A percentile compares a stretch with the other conserved stretches of the same genome.
Evolutionary conservation across 2,113 vertebrate genomes (phyloP).

Genomic region (Cynocephalus volans): DNA sequence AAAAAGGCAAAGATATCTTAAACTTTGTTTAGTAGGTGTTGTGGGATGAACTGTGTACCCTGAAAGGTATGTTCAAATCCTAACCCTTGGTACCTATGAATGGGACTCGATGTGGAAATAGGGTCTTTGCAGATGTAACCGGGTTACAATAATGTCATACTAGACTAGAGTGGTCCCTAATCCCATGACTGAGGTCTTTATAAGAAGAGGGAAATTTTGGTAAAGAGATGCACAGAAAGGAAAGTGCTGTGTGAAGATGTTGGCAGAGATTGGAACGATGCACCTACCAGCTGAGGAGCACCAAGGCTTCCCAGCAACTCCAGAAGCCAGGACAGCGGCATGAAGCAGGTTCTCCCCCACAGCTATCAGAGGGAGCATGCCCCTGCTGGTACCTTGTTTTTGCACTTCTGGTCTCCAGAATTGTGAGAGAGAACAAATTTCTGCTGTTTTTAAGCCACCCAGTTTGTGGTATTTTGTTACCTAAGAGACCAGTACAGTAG

Average conservation of each 20-base stretch:
- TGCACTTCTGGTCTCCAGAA: neutral
- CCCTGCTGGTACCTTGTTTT: neutral
- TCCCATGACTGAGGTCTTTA: neutral
- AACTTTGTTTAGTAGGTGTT: neutral
- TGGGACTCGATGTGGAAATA: neutral
- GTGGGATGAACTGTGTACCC: neutral
- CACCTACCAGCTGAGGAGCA: neutral
- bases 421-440: neutral
- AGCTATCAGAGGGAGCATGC: neutral
- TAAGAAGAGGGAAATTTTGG: neutral
- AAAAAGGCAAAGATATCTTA: neutral
- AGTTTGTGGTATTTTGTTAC: neutral
- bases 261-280: neutral
- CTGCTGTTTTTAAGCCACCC: neutral
- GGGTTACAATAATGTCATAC: neutral
- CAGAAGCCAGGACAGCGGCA: fast-evolving
- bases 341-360: neutral
- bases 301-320: neutral
- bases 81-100: neutral
- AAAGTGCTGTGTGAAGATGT: fast-evolving
- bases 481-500: neutral
- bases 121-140: neutral
- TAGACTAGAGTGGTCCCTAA: too few relatives aligned
- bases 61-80: neutral
- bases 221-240: neutral